Evolutionary conservation across 2,888 invertebrate species (phyloP), one percentile per base, ranked within the genome.

Genomic region (Thymelicus acteon): DNA sequence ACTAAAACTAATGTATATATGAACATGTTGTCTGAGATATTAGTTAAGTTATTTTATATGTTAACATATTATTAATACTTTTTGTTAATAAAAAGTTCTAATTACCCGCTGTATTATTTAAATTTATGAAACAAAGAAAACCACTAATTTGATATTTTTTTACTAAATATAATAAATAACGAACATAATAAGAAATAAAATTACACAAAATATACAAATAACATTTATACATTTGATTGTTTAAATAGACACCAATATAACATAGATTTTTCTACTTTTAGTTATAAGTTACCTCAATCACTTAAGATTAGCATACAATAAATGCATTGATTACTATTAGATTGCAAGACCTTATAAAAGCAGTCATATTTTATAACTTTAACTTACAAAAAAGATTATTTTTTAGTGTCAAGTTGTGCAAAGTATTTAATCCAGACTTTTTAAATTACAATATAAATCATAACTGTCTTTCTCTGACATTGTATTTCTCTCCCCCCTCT

Each of bases 31-130:
- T 82, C 82, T 83, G 84, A 85, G 83, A 83, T 85, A 84, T 80
- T 82, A 85, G 77, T 77, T 82, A 82, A 82, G 77, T 74, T 77
- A 79, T 83, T 84, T 83, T 83, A 78, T 84, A 85, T 81, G 31
- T 31, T 31, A 80, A 73, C 76, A 79, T 78, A 78, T 76, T 80
- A 81, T 78, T 78, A 81, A 74, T 70, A 68, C 73, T 75, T 78
- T 75, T 75, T 76, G 76, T 78, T 78, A 74, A 77, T 77, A 77
- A 78, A 75, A 77, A 76, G 71, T 48, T 6, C 47, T 8, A 63
- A 73, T 65, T 10, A 64, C 8, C 60, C 62, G 48, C 40, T 57
- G 10, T 69, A 64, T 75, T 60, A 40, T 72, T 70, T 13, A 40
- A 64, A 19, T 6, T 24, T 15, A n/a, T 19, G 37, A 13, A 31